These are phyloP conservation scores for Megalurothrips usitatus DNA, from an alignment of 2,888 invertebrate species.

Conservation along the genomic window DNA sequence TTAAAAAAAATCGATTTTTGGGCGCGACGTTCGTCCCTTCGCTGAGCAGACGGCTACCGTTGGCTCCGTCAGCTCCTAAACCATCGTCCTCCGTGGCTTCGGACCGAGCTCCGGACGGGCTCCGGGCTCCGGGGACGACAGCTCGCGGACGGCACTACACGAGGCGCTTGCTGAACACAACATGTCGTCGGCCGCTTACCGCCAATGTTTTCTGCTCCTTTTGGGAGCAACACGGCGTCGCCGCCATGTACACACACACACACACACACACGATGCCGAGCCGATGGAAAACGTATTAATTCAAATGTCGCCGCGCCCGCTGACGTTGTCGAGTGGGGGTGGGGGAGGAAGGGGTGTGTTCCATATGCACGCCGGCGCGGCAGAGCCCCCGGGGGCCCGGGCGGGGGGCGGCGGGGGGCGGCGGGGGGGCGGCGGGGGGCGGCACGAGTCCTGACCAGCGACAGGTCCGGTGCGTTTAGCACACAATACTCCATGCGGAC, in stretches of 20 bases:
- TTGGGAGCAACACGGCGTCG: neutral
- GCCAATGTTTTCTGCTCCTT: neutral
- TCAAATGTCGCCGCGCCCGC: neutral
- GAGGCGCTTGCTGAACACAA: neutral
- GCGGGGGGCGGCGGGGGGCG: neutral
- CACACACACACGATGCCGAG: neutral
- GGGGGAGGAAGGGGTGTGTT: neutral
- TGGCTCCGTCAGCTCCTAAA: too few species aligned
- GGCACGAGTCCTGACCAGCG: neutral
- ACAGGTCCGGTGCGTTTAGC: slow-evolving; percentile 14
- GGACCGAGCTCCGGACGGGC: too few species aligned
- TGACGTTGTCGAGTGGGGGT: neutral
- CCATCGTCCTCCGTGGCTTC: too few species aligned
- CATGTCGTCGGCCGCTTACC: neutral
- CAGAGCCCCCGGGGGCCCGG: too few species aligned
- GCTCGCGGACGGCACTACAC: neutral
- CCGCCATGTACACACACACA: neutral
- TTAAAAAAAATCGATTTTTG: too few species aligned
- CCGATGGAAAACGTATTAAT: slow-evolving; percentile 11
- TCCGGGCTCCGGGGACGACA: too few species aligned
- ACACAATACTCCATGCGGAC: neutral
- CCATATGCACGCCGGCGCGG: slow-evolving; percentile 21
- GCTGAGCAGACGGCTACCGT: too few species aligned
- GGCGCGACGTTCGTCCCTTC: too few species aligned
- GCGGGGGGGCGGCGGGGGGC: neutral